Base-by-base conservation (phyloP, 2,888 invertebrate species). In the Caenorhabditis imperialis region DNA sequence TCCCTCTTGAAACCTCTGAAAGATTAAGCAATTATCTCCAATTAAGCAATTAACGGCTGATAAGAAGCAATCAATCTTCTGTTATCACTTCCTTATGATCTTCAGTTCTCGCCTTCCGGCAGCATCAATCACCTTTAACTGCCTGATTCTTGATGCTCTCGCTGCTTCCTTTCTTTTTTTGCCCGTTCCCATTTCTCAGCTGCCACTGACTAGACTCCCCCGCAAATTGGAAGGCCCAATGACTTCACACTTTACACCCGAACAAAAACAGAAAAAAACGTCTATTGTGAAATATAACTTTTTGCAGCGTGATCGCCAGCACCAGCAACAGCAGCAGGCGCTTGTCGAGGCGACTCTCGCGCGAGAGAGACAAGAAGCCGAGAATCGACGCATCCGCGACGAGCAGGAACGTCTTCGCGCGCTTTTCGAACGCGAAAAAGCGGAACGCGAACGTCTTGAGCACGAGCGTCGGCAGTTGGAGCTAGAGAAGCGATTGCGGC, bases 401-500 rank as follows among this genome's bases (percentile, higher is more conserved):
- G 65, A 75, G 51, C 74, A 81, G 76, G 74, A 75, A 33, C 75
- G 74, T 45, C 74, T 77, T 48, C 71, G 78, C 20, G 74, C 63
- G 51, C 76, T 80, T 53, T 80, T 80, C 67, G 81, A 80, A 75
- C 72, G 77, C 48, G 81, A 79, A 44, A 76, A 78, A 71, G 72
- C 73, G 35, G 82, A 81, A 54, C 58, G 81, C 67, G 81, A 77
- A 54, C 79, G 78, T 53, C 63, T 76, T 45, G 78, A 80, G 40
- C 42, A 76, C 53, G 74, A 78, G 53, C 67, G 73, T 37, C 58
- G 72, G 63, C 62, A 71, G 57, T 60, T 70, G 55, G 77, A 78
- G 67, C 72, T 77, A 48, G 77, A 82, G 48, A 62, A 65, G 65
- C 63, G 77, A 71, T 55, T 72, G 72, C 65, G 76, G 61, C 79